Evolutionary conservation across 2,113 vertebrate species (phyloP), one percentile per base, ranked within the genome.

Genomic region (Salvelinus alpinus): DNA sequence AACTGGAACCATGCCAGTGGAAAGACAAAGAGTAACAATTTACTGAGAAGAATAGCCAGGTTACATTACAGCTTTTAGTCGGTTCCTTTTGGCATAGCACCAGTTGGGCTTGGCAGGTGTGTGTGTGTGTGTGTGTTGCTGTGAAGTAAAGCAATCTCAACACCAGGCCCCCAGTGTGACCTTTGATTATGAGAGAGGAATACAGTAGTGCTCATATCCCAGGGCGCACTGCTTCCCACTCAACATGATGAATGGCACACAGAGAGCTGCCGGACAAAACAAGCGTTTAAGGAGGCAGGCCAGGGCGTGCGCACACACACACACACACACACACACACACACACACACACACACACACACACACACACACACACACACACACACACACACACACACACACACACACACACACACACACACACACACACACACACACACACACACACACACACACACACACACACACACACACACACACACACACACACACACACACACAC

Each of bases 131-230:
- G 80, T 81, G 72, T 73, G 79, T 78, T 69, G 71, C 77, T 72
- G 85, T 86, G 81, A 87, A 89, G 89, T 87, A 90, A 92, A 93
- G 90, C 88, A 92, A 92, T 92, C 89, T 91, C 87, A 91, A 78
- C 85, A 86, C 78, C 47, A 47, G 82, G 79, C 81, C 89, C 86
- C 79, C 78, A 72, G 76, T 78, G 71, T 92, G 90, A 93, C 90
- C 91, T 92, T 88, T 92, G 89, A 92, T 91, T 92, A 91, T 89
- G 90, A 87, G 82, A 51, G 75, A 87, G 82, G 83, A 84, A 86
- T 87, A 85, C 82, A 79, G 85, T 85, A 8, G 85, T 73, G 87
- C 87, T 90, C 87, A 88, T 82, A 91, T 90, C 87, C 78, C 82
- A 80, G 88, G 89, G 82, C 82, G 78, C 85, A 72, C 76, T 20